These are phyloP conservation scores for Artemia sp. DNA, from an alignment of 2,888 invertebrate genomes.

Conservation along the genomic window DNA sequence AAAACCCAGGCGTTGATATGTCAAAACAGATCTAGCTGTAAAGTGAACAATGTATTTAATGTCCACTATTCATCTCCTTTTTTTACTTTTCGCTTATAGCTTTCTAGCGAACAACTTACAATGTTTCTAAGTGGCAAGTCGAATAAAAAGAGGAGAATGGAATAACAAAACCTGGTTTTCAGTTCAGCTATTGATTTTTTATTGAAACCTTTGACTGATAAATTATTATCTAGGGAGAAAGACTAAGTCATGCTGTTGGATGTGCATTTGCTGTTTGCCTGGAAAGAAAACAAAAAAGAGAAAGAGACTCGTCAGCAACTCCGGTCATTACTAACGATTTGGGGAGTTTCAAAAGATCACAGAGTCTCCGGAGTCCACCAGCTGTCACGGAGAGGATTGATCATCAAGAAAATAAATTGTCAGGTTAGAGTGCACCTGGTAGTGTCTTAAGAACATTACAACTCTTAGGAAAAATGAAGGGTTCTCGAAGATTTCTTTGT, in stretches of 20 bases:
- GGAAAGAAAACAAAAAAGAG: constrained; percentile 89
- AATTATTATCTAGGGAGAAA: constrained; percentile 52
- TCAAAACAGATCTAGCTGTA: no score
- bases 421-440: constrained; percentile 29
- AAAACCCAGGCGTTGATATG: no score
- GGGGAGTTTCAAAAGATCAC: constrained; percentile 68
- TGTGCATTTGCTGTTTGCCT: constrained; percentile 97
- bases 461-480: no score
- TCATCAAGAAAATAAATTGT: constrained; percentile 40
- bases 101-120: neutral
- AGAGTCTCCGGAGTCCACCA: constrained; percentile 72
- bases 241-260: constrained; percentile 95
- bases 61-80: neutral
- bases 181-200: neutral
- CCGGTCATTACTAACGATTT: constrained; percentile 78
- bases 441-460: neutral
- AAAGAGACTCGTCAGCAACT: constrained; percentile 64
- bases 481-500: no score
- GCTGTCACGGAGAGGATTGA: constrained; percentile 57
- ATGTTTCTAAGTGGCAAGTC: neutral
- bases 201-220: no score
- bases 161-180: neutral
- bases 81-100: neutral
- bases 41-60: neutral
- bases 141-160: neutral